Evolutionary conservation across 2,888 invertebrate genomes (phyloP).

Genomic region (Ditula angustiorana): DNA sequence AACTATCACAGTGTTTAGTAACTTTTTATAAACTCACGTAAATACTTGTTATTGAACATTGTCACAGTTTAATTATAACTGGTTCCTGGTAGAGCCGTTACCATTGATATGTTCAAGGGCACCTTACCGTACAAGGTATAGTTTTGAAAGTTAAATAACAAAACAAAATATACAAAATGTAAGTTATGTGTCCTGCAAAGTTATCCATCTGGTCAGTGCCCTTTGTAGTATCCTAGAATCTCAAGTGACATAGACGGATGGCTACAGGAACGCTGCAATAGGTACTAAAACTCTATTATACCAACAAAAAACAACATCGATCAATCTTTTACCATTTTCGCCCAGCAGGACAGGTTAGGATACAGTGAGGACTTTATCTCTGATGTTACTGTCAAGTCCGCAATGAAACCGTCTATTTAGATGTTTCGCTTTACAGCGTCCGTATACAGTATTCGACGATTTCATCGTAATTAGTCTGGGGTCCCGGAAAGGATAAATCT

Average conservation of each 20-base stretch:
- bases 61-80: constrained; percentile 11
- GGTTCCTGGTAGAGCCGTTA: constrained; percentile 12
- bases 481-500: constrained; percentile 6
- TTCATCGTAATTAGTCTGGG: constrained; percentile 25
- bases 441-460: background rate
- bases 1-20: background rate
- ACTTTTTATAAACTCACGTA: background rate
- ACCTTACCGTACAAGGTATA: constrained; percentile 18
- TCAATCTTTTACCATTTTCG: constrained; percentile 16
- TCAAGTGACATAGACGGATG: constrained; percentile 22
- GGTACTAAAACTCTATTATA: background rate
- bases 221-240: constrained; percentile 24
- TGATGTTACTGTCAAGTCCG: background rate
- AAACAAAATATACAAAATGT: constrained; percentile 3
- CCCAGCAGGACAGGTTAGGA: background rate
- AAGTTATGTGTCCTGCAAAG: constrained; percentile 2
- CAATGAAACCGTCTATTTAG: too few species aligned
- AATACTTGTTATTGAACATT: background rate
- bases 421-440: too few species aligned
- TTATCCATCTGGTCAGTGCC: constrained; percentile 21
- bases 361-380: background rate
- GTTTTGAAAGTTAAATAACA: constrained; percentile 18
- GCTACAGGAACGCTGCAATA: constrained; percentile 13
- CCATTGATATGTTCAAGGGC: constrained; percentile 25
- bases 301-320: constrained; percentile 26